Evolutionary conservation across 2,113 vertebrate species (phyloP).

Genomic region (Sapayoa aenigma): DNA sequence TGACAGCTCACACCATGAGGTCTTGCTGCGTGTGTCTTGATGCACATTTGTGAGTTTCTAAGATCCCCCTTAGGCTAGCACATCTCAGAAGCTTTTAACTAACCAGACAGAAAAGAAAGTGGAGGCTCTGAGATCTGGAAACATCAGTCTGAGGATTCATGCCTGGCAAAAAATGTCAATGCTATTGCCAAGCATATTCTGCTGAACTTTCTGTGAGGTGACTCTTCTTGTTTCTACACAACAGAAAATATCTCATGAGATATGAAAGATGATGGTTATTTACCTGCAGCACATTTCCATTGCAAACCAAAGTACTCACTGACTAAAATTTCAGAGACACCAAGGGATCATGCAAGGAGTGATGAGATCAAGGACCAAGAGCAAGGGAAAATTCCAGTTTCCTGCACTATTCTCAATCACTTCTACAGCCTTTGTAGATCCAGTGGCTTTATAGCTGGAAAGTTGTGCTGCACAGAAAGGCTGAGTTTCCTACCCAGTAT

Average conservation of each 20-base stretch:
- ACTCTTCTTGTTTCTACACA: background rate
- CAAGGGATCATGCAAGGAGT: background rate
- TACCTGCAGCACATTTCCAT: background rate
- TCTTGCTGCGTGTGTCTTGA: background rate
- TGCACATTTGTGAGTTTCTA: background rate
- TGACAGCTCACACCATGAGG: background rate
- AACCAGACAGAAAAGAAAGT: background rate
- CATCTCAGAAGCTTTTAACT: background rate
- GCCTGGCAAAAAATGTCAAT: constrained; percentile 3
- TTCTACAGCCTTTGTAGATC: background rate
- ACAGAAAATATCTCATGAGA: background rate
- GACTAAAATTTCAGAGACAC: background rate
- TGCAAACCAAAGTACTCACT: background rate
- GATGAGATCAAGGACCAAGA: background rate
- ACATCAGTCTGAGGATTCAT: constrained; percentile 1
- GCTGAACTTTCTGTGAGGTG: background rate
- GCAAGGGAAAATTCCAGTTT: background rate
- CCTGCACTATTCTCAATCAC: background rate
- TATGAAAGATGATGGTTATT: background rate
- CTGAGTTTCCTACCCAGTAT: background rate
- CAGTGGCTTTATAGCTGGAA: background rate
- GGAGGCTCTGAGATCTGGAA: background rate
- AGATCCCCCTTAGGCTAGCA: background rate
- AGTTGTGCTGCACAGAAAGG: background rate
- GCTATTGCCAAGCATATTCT: background rate